phyloP scores from a whole-genome alignment of 2,797 vertebrate genomes.

The Peromyscus melanophrys region DNA sequence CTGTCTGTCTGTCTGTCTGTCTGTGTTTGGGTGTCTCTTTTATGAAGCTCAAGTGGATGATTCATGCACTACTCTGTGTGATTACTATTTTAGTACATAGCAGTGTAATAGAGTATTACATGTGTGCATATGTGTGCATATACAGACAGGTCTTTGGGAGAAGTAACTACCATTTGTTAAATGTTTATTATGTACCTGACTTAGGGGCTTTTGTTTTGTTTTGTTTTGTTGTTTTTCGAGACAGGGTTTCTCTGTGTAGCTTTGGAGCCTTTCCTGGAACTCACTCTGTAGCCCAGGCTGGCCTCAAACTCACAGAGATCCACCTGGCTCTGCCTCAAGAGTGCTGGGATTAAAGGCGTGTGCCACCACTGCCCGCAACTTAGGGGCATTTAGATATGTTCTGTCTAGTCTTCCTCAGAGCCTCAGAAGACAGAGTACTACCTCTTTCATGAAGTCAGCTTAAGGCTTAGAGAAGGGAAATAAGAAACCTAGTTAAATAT shows the following conservation, averaged over 20 bases:
- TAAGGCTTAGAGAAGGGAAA: constrained; percentile 11
- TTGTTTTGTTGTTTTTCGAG: no score
- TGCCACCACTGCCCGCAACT: no score
- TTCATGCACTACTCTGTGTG: constrained; percentile 39
- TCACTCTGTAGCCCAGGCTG: no score
- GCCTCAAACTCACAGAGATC: no score
- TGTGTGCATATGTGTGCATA: neutral
- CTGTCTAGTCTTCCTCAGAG: constrained; percentile 22
- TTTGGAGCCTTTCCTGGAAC: no score
- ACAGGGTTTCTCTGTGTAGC: no score
- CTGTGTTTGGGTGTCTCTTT: neutral
- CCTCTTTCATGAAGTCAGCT: constrained; percentile 14
- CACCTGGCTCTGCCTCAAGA: no score
- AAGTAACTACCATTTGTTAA: constrained; percentile 36
- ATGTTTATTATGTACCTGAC: neutral
- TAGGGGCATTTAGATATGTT: neutral
- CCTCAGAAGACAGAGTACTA: neutral
- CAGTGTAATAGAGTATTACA: constrained; percentile 14
- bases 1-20: neutral
- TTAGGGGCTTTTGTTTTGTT: neutral
- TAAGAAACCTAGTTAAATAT: constrained; percentile 46
- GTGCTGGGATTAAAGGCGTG: no score
- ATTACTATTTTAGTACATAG: constrained; percentile 9
- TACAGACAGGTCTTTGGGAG: neutral
- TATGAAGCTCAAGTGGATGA: constrained; percentile 39